A percentile compares a stretch with the other conserved stretches of the same genome.
phyloP scores from a whole-genome alignment of 1,140 invertebrate species.

The Drosophila trapezifrons region DNA sequence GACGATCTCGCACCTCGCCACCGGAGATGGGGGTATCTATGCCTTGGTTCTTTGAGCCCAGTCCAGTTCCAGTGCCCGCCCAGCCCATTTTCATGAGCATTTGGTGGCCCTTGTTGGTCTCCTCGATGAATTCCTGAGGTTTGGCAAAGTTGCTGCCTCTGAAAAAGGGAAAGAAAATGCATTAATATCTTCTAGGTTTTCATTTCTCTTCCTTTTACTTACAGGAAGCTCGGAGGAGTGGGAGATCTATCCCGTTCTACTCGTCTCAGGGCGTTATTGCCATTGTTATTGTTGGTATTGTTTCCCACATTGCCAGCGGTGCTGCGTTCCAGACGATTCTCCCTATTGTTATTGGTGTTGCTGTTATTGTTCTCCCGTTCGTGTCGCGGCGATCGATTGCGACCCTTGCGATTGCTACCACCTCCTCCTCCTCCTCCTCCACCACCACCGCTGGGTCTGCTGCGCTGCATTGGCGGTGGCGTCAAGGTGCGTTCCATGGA shows the following conservation, averaged over 20 bases:
- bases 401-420: constrained; percentile 57
- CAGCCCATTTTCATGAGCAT: constrained; percentile 98
- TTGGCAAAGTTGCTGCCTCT: constrained; percentile 84
- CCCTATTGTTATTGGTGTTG: constrained; percentile 41
- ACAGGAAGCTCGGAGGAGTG: constrained; percentile 92
- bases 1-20: constrained; percentile 94
- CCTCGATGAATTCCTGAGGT: constrained; percentile 88
- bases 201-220: constrained; percentile 66
- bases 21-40: constrained; percentile 97
- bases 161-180: neutral
- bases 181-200: neutral
- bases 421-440: constrained; percentile 22
- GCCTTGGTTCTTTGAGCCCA: constrained; percentile 96
- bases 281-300: constrained; percentile 36
- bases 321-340: constrained; percentile 41
- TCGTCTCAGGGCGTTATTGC: constrained; percentile 57
- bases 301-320: constrained; percentile 10
- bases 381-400: constrained; percentile 75
- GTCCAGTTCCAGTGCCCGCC: constrained; percentile 91
- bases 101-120: constrained; percentile 97
- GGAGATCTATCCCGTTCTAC: constrained; percentile 87
- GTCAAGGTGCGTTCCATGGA: constrained; percentile 55
- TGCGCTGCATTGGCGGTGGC: constrained; percentile 56
- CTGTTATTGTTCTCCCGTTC: constrained; percentile 68
- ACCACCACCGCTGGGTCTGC: constrained; percentile 83